phyloP scores from a whole-genome alignment of 1,140 invertebrate genomes.

The Plectus sambesii region DNA sequence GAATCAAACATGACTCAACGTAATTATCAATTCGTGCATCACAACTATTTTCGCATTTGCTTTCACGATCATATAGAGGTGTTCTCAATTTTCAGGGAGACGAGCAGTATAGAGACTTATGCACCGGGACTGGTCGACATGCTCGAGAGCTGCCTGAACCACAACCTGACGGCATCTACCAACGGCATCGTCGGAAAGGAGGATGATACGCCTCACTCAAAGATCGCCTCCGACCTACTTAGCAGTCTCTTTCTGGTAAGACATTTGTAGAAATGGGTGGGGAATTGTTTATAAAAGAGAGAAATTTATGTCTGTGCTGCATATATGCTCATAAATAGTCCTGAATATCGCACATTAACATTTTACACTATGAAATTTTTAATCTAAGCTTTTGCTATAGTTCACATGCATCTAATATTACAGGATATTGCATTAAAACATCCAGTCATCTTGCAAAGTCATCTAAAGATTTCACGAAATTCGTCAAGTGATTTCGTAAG shows the following conservation, averaged over 20 bases:
- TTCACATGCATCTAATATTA: no score
- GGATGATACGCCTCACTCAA: slow-evolving; percentile 82
- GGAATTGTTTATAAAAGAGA: slow-evolving; percentile 13
- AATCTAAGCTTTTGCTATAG: no score
- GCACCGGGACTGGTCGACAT: slow-evolving; percentile 66
- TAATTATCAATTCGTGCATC: slow-evolving; percentile 6
- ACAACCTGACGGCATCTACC: slow-evolving; percentile 67
- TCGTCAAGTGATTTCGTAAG: no score
- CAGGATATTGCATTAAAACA: no score
- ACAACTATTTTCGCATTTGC: slow-evolving; percentile 6
- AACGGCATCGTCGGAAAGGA: slow-evolving; percentile 49
- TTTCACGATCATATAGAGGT: background rate
- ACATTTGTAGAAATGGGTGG: slow-evolving; percentile 11
- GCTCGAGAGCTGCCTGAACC: slow-evolving; percentile 71
- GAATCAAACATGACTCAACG: no score
- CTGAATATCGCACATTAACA: no score
- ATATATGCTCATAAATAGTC: no score
- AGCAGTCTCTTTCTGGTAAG: slow-evolving; percentile 81
- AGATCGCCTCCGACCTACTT: slow-evolving; percentile 82
- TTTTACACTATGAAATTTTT: no score
- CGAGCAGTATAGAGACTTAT: slow-evolving; percentile 70
- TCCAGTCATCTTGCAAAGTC: no score
- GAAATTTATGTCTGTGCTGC: no score
- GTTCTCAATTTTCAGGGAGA: slow-evolving; percentile 59
- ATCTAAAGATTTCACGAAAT: no score